Percentiles rank a stretch among this genome's conserved stretches.
phyloP scores from a whole-genome alignment of 2,113 vertebrate species.

The Pedionomus torquatus region DNA sequence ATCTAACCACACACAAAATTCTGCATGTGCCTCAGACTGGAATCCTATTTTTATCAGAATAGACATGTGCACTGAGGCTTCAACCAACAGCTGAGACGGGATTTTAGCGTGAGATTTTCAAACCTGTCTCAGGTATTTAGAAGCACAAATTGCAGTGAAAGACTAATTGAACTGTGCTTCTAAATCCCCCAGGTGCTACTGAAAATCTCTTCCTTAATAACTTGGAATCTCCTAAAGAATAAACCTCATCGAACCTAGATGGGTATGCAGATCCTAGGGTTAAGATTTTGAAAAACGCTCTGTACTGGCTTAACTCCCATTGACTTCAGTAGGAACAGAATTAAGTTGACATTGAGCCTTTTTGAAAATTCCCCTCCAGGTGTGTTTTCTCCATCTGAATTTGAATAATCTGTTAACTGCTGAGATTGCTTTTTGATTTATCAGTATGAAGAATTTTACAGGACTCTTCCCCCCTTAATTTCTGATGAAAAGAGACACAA shows the following conservation, averaged over 20 bases:
- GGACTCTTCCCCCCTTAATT: background rate
- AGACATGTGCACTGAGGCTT: conserved; percentile 66
- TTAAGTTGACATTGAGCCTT: conserved; percentile 63
- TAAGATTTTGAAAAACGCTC: conserved; percentile 41
- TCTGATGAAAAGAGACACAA: background rate
- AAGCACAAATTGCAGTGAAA: conserved; percentile 55
- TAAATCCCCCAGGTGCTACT: conserved; percentile 60
- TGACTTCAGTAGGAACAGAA: conserved; percentile 56
- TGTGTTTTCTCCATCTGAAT: conserved; percentile 48
- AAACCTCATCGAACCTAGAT: conserved; percentile 53
- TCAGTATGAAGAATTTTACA: background rate
- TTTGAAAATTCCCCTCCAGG: conserved; percentile 60
- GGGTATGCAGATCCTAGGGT: conserved; percentile 46
- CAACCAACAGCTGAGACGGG: conserved; percentile 54
- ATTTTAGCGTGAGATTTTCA: conserved; percentile 60
- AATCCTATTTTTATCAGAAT: conserved; percentile 55
- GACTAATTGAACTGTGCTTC: conserved; percentile 66
- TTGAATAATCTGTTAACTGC: conserved; percentile 65
- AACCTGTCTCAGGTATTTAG: conserved; percentile 69
- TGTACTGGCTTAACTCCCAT: conserved; percentile 51
- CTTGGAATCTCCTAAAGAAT: conserved; percentile 54
- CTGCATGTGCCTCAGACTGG: conserved; percentile 25
- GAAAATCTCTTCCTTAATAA: conserved; percentile 64
- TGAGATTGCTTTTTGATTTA: conserved; percentile 52
- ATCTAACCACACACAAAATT: conserved; percentile 7